Evolutionary conservation across 2,888 invertebrate species (phyloP), one percentile per base, ranked within the genome.

Genomic region (Sthenelais limicola): DNA sequence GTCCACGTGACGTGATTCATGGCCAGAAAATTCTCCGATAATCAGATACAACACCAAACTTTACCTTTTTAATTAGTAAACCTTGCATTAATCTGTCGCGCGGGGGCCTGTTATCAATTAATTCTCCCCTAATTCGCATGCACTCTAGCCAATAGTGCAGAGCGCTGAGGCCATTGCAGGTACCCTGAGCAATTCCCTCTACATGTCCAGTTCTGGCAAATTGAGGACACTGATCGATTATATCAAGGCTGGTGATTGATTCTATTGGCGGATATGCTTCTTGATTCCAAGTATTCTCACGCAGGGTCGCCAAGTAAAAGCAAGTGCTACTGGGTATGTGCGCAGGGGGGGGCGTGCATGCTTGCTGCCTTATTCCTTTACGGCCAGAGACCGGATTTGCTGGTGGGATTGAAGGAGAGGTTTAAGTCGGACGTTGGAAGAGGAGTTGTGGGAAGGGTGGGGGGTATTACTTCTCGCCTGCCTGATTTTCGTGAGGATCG

Each of bases 231-330:
- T 62, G 62, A 62, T 62, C 24, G 38, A 62, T 62, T 35, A 21
- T 62, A 24, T 62, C 21, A n/a, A 62, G 38, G 38, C 26, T 62
- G 26, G 43, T 62, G 62, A 62, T 62, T 43, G 38, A 62, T 62
- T 38, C 43, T 62, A 62, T 62, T 62, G 35, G 43, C 38, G 62
- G 21, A 62, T 33, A 24, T n/a, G 56, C 56, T 56, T 18, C 52
- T 28, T 30, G 52, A 32, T 24, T 18, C n/a, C n/a, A 28, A 28
- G 56, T 56, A 5, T 4, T 18, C 9, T 1, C 9, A 28, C 7
- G 56, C n/a, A n/a, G n/a, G n/a, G 32, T 56, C 15, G 56, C 30
- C 32, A 15, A 33, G 56, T 32, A 12, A 56, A 15, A 33, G 56
- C 33, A 12, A 24, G 30, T 15, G 33, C 9, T 28, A 7, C 15